A percentile compares a stretch with the other conserved stretches of the same genome.
These are phyloP conservation scores for Upupa epops DNA, from an alignment of 2,113 vertebrate genomes.

Conservation along the genomic window DNA sequence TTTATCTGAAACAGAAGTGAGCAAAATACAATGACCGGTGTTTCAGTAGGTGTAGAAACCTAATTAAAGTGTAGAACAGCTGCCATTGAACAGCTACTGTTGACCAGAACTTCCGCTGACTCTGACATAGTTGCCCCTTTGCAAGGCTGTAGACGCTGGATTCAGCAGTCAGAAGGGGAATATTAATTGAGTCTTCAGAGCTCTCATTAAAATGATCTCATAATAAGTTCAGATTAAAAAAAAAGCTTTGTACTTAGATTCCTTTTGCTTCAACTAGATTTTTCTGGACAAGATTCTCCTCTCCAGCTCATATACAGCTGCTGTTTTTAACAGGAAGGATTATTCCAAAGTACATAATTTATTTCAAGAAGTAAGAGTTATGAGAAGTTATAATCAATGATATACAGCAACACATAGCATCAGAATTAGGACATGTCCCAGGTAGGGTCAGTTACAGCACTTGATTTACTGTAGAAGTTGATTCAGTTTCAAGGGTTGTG, in stretches of 20 bases:
- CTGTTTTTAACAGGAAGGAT: not conserved
- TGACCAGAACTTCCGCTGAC: not conserved
- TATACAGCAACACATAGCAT: not conserved
- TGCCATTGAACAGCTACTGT: not conserved
- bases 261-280: not conserved
- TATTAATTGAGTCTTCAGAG: constrained; percentile 9
- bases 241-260: not conserved
- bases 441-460: not conserved
- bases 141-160: not conserved
- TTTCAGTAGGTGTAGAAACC: constrained; percentile 14
- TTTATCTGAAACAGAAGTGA: constrained; percentile 67
- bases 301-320: not conserved
- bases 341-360: not conserved
- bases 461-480: not conserved
- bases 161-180: not conserved
- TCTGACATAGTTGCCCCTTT: not conserved
- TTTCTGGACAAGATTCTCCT: not conserved
- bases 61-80: constrained; percentile 17
- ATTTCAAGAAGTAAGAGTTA: not conserved
- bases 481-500: not conserved
- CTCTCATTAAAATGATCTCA: not conserved
- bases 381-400: not conserved
- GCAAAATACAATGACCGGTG: not conserved
- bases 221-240: not conserved
- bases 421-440: not conserved